Conservation (phyloP, 2,113 vertebrate genomes). For the Origma solitaria region DNA sequence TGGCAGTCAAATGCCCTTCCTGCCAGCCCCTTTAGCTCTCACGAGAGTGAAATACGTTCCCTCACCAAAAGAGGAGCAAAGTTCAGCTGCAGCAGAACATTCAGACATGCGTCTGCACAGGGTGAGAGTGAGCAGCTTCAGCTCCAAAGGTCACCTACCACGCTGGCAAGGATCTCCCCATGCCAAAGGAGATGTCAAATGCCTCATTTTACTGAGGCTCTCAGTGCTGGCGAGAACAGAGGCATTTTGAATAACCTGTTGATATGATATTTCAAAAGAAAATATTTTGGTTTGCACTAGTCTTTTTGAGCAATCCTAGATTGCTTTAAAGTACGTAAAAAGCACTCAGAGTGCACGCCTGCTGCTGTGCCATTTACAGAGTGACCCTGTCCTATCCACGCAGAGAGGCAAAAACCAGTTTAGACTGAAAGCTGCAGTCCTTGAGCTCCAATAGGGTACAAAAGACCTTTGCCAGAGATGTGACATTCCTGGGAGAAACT, state of each 20-base stretch:
- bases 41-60: background rate
- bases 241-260: background rate
- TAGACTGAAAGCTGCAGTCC: background rate
- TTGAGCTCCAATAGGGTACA: background rate
- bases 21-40: background rate
- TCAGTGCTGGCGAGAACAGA: background rate
- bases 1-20: background rate
- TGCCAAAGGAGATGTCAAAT: background rate
- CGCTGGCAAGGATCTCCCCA: accelerated
- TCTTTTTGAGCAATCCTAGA: background rate
- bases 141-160: too few species aligned
- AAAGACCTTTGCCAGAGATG: background rate
- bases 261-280: background rate
- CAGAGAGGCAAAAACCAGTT: background rate
- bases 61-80: background rate
- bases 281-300: background rate
- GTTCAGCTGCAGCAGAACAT: background rate
- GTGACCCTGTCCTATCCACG: background rate
- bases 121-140: background rate
- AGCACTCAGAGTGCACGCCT: background rate
- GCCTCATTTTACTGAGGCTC: background rate
- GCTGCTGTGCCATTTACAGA: background rate
- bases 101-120: accelerated
- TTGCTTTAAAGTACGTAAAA: background rate
- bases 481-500: background rate